Percentiles rank a stretch among this genome's conserved stretches.
Evolutionary conservation across 37 sponge, comb jelly and placozoan genomes (phyloP).

Genomic region (Dysidea cf. avara): DNA sequence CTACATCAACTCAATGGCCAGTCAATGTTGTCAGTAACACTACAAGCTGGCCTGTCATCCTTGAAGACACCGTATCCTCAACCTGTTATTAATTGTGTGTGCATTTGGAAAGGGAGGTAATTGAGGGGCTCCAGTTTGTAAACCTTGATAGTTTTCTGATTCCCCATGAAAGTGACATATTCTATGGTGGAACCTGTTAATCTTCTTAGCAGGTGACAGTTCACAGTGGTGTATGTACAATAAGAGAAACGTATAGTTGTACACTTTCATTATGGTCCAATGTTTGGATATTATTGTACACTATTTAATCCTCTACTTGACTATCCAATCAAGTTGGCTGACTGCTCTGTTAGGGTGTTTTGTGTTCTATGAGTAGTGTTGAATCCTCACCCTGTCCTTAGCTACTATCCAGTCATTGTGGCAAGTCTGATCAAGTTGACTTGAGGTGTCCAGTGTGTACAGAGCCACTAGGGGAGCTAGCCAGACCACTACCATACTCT

Average conservation of each 20-base stretch:
- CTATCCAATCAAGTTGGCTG: no score
- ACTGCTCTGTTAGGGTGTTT: no score
- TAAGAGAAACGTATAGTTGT: no score
- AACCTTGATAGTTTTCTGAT: no score
- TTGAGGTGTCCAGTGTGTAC: conserved; percentile 93
- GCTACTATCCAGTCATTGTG: conserved; percentile 67
- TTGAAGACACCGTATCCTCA: conserved; percentile 93
- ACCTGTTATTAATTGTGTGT: neutral
- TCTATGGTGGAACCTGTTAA: no score
- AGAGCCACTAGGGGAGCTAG: conserved; percentile 82
- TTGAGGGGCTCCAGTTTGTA: neutral
- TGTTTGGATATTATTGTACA: no score
- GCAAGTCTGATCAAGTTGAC: conserved; percentile 56
- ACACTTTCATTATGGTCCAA: no score
- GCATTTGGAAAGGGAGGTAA: neutral
- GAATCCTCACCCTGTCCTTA: neutral
- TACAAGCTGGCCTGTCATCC: conserved; percentile 94
- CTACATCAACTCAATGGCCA: conserved; percentile 83
- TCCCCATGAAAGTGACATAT: no score
- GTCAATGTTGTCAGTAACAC: conserved; percentile 76
- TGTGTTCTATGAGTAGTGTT: no score
- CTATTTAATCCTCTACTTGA: no score
- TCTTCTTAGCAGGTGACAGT: neutral
- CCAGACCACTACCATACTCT: conserved; percentile 90
- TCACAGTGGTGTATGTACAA: no score